These are phyloP conservation scores for Thermophis baileyi DNA, from an alignment of 2,113 vertebrate genomes.

Conservation along the genomic window DNA sequence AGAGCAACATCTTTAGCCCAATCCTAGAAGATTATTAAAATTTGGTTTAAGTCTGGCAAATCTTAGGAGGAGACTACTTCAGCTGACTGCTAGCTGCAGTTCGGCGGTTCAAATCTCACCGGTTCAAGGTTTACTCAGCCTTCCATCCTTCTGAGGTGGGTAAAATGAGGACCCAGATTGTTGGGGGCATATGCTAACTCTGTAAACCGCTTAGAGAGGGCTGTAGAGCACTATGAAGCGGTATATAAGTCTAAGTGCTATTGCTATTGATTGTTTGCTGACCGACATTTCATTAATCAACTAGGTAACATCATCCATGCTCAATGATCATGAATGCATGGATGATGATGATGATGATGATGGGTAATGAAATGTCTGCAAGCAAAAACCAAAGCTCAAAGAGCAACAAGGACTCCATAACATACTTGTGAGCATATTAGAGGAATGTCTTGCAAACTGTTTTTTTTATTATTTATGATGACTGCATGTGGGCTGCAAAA, in stretches of 20 bases:
- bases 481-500: neutral
- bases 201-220: too few relatives aligned
- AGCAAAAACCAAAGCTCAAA: neutral
- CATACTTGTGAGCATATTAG: neutral
- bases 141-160: too few relatives aligned
- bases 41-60: neutral
- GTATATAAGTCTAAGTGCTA: too few relatives aligned
- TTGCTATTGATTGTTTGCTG: neutral
- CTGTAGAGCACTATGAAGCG: too few relatives aligned
- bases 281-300: neutral
- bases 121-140: too few relatives aligned
- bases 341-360: neutral
- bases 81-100: too few relatives aligned
- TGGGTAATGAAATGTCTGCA: neutral
- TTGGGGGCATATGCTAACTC: too few relatives aligned
- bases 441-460: neutral
- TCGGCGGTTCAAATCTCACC: too few relatives aligned
- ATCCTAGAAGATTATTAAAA: neutral
- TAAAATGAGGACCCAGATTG: too few relatives aligned
- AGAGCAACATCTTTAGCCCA: neutral
- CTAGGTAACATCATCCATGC: neutral
- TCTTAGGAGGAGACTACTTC: too few relatives aligned
- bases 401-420: neutral
- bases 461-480: neutral
- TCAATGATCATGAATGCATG: neutral